Base-by-base conservation (phyloP, 2,797 vertebrate genomes). In the Melanotaenia trifasciata region DNA sequence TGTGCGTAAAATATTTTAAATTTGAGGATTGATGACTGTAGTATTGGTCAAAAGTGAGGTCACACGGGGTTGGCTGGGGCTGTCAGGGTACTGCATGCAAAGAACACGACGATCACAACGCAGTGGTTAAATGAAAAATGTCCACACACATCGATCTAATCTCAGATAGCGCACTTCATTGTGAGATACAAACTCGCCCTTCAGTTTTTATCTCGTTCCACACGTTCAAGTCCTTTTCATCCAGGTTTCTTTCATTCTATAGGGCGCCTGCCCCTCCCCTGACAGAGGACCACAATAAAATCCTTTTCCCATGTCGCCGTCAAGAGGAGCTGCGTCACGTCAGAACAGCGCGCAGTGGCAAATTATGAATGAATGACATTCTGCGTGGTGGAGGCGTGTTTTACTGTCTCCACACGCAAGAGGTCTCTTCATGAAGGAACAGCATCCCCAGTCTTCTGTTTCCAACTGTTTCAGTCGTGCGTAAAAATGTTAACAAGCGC, bases 191-290 rank as follows among this genome's bases (percentile, higher is more conserved):
- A 51, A 22, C 20, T 51, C 8, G 22, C 36, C 3, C 36, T 51
- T 24, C n/a, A 22, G 9, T 51, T 22, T 24, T 51, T 22, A 3
- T 12, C 2, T 24, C 10, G 26, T 43, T 10, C 4, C 45, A 22
- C 16, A 20, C 45, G 45, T 61, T 4, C 35, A 12, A 22, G 5
- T 30, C 5, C 9, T 56, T 38, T 26, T 22, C 36, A 10, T 3
- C 5, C 26, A 30, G 30, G 16, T 32, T 74, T 72, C 72, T 84
- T 75, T 76, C 77, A 72, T 26, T 40, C 35, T 74, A 33, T 74
- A 33, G 32, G 62, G 70, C 67, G 74, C 69, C 84, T 58, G 76
- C 85, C 70, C 88, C 87, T 90, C 84, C 90, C 84, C 89, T 85
- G 75, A 84, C 62, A 80, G 74, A 74, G 64, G 40, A 71, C 79